Percentiles rank a stretch among this genome's conserved stretches.
Conservation (phyloP, 2,888 invertebrate species). For the Pseudococcus longispinus region DNA sequence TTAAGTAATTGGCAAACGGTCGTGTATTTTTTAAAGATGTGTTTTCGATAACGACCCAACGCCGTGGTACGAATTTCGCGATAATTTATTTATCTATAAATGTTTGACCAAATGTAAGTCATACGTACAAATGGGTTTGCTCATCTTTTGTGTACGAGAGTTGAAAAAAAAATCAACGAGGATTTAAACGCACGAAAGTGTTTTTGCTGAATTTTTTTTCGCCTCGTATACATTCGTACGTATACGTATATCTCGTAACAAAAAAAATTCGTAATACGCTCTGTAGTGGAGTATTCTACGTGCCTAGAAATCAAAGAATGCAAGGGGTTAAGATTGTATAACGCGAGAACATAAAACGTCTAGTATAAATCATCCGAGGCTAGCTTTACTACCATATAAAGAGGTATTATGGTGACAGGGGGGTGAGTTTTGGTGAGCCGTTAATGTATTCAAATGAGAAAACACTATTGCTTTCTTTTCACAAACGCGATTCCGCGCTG, state of each 20-base stretch:
- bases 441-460: conserved; percentile 50
- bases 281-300: background rate
- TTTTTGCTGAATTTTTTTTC: background rate
- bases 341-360: conserved; percentile 45
- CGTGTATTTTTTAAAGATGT: background rate
- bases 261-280: conserved; percentile 20
- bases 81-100: background rate
- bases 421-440: conserved; percentile 37
- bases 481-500: background rate
- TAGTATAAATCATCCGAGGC: conserved; percentile 21
- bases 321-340: conserved; percentile 16
- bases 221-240: background rate
- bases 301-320: conserved; percentile 36
- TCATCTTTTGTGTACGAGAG: background rate
- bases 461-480: conserved; percentile 10
- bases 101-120: background rate
- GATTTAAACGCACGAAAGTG: background rate
- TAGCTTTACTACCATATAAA: conserved; percentile 32
- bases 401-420: conserved; percentile 24
- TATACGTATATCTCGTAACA: background rate
- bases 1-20: background rate
- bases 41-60: background rate
- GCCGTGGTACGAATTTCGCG: background rate
- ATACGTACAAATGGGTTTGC: background rate
- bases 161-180: background rate